Conservation (phyloP, 2,888 invertebrate genomes). For the Boloria selene region DNA sequence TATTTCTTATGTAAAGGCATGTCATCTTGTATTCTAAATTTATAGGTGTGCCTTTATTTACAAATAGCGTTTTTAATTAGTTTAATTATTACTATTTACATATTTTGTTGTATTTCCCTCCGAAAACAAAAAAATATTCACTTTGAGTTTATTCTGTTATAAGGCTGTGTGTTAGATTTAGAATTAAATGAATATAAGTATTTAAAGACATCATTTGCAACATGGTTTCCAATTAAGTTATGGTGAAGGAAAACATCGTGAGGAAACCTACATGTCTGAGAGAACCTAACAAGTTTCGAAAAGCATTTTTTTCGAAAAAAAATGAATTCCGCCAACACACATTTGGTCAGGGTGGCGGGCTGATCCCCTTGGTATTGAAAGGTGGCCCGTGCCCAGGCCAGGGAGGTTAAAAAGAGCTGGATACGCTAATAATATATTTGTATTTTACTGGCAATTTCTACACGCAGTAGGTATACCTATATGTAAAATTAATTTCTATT, state of each 20-base stretch:
- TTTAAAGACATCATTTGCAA: background rate
- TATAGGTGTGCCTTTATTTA: constrained; percentile 71
- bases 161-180: constrained; percentile 42
- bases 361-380: too few species aligned
- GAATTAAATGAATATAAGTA: background rate
- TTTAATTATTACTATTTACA: background rate
- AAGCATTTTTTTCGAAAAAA: too few species aligned
- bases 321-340: too few species aligned
- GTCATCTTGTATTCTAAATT: constrained; percentile 30
- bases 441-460: background rate
- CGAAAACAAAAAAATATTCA: constrained; percentile 14
- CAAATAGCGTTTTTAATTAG: constrained; percentile 48
- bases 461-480: background rate
- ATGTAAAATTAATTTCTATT: background rate
- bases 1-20: background rate
- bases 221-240: too few species aligned
- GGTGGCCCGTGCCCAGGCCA: too few species aligned
- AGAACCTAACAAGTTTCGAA: too few species aligned
- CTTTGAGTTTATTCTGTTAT: constrained; percentile 31
- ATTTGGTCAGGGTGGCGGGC: too few species aligned
- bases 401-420: too few species aligned
- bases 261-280: too few species aligned
- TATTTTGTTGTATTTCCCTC: constrained; percentile 32
- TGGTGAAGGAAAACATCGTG: too few species aligned
- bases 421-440: background rate